phyloP scores from a whole-genome alignment of 2,113 vertebrate genomes.

The Odocoileus virginianus region DNA sequence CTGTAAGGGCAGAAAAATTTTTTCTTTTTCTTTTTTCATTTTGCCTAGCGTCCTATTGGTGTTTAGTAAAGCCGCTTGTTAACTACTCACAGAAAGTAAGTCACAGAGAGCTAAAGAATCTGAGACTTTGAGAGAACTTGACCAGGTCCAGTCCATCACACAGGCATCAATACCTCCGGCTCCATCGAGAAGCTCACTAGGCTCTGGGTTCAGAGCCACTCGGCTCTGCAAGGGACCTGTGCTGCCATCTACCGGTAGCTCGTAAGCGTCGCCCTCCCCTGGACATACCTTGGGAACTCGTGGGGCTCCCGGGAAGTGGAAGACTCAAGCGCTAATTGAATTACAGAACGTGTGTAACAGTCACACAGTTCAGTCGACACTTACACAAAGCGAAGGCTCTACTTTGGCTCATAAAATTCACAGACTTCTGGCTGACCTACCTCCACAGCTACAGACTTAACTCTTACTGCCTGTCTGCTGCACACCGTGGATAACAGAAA shows the following conservation, averaged over 20 bases:
- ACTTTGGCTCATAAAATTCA: background rate
- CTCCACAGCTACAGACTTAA: background rate
- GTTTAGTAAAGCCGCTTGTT: background rate
- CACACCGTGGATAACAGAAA: background rate
- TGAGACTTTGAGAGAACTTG: background rate
- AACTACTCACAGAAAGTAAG: background rate
- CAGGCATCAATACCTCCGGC: background rate
- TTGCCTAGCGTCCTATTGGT: background rate
- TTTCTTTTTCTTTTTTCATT: background rate
- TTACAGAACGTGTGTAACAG: background rate
- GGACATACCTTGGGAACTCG: background rate
- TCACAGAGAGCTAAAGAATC: background rate
- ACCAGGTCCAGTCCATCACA: background rate
- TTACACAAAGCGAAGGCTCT: background rate
- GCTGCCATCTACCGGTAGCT: slow-evolving; percentile 58
- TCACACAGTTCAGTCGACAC: background rate
- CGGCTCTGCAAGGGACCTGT: slow-evolving; percentile 11
- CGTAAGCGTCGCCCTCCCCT: background rate
- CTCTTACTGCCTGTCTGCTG: background rate
- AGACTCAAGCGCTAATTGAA: background rate
- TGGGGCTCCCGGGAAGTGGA: too few species aligned
- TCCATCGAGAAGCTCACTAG: background rate
- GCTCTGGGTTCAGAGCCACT: background rate
- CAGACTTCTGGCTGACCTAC: background rate
- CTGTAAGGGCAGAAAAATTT: background rate